phyloP scores from a whole-genome alignment of 2,113 vertebrate species.

The Ailurus styani region DNA sequence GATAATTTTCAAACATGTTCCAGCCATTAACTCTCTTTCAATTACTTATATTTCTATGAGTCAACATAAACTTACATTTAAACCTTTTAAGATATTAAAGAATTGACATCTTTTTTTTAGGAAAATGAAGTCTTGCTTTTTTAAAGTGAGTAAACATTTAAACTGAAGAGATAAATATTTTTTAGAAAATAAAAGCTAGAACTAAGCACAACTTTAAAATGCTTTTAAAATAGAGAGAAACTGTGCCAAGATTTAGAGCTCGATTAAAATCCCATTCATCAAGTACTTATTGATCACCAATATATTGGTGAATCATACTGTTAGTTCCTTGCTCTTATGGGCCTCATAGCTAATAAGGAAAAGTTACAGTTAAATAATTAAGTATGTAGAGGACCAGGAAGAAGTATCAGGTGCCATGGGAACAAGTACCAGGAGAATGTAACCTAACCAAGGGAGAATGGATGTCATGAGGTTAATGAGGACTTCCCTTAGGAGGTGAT shows the following conservation, averaged over 20 bases:
- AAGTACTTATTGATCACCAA: neutral
- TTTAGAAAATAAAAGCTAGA: slow-evolving; percentile 25
- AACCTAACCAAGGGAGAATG: neutral
- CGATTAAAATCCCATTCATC: neutral
- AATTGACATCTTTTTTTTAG: neutral
- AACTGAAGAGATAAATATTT: neutral
- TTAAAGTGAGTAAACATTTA: slow-evolving; percentile 23
- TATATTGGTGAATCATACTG: neutral
- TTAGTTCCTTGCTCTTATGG: neutral
- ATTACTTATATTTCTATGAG: slow-evolving; percentile 12
- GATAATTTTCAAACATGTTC: slow-evolving; percentile 3
- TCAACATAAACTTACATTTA: neutral
- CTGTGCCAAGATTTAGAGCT: neutral
- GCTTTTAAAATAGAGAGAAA: neutral
- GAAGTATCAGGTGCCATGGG: neutral
- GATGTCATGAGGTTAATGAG: neutral
- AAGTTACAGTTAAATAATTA: neutral
- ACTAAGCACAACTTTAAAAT: neutral
- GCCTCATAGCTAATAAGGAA: neutral
- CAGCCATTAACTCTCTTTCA: neutral
- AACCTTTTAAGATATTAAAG: slow-evolving; percentile 19
- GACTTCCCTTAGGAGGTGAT: neutral
- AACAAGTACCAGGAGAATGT: neutral
- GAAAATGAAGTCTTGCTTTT: slow-evolving; percentile 5
- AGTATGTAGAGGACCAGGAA: neutral